Evolutionary conservation across 2,888 invertebrate genomes (phyloP).

Genomic region (Entomobrya proxima): DNA sequence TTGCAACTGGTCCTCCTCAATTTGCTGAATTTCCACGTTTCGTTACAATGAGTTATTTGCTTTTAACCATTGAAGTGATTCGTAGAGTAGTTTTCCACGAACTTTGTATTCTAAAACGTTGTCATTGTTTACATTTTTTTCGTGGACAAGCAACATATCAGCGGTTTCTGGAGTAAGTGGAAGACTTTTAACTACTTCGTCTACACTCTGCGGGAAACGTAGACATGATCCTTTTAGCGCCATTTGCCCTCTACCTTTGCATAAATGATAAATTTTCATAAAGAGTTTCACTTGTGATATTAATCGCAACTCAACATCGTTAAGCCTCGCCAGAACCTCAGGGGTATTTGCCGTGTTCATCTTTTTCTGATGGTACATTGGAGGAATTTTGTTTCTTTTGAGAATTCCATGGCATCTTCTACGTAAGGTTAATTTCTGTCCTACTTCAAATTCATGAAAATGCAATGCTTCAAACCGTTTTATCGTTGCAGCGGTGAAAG

Average conservation of each 20-base stretch:
- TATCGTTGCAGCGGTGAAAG: background rate
- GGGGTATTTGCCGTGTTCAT: background rate
- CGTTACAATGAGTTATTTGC: background rate
- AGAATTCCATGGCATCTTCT: background rate
- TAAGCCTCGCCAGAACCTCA: background rate
- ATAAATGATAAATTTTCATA: background rate
- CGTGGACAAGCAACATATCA: background rate
- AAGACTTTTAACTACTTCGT: slow-evolving; percentile 1
- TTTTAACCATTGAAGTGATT: background rate
- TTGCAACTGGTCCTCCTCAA: background rate
- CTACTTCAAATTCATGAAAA: background rate
- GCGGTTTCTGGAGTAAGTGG: background rate
- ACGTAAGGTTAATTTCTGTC: background rate
- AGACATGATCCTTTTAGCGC: background rate
- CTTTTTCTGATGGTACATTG: background rate
- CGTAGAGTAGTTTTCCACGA: background rate
- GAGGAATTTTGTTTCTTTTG: background rate
- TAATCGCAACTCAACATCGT: background rate
- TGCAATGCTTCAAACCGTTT: background rate
- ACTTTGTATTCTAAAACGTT: background rate
- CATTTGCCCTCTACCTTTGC: background rate
- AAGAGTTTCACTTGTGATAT: slow-evolving; percentile 23
- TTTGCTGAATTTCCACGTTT: background rate
- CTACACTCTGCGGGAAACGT: slow-evolving; percentile 17
- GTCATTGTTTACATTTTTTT: background rate